These are phyloP conservation scores for Imbricaverruca yamaguchii DNA, from an alignment of 2,888 invertebrate genomes.

Conservation along the genomic window DNA sequence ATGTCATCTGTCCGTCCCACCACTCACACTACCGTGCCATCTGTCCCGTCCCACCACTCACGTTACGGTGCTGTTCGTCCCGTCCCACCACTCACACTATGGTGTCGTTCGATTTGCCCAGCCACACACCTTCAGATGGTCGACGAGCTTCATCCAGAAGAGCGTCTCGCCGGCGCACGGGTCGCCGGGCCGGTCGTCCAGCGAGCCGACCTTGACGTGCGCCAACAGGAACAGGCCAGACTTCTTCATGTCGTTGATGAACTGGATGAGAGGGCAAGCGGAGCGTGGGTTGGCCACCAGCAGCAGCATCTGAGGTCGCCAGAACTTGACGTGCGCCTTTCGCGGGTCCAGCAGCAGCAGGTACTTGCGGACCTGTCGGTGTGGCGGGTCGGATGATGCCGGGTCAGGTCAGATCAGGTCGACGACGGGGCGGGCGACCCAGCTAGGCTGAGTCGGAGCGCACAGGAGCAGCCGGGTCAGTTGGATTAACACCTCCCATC, in stretches of 20 bases:
- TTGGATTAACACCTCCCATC: too few relatives aligned
- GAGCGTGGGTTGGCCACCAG: conserved; percentile 86
- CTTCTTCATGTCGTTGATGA: conserved; percentile 96
- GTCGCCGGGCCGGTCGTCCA: conserved; percentile 16
- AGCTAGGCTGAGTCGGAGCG: too few relatives aligned
- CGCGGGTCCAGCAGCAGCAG: conserved; percentile 87
- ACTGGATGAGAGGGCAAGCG: conserved; percentile 84
- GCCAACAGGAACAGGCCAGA: conserved; percentile 81
- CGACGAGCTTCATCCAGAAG: conserved; percentile 88
- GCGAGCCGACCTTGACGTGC: conserved; percentile 62
- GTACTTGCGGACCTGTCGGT: conserved; percentile 76
- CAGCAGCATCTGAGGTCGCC: conserved; percentile 93
- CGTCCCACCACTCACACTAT: too few relatives aligned
- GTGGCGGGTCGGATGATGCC: neutral
- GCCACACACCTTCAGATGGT: conserved; percentile 70
- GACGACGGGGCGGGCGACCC: too few relatives aligned
- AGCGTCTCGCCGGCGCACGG: conserved; percentile 68
- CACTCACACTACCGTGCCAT: too few relatives aligned
- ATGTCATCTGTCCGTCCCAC: too few relatives aligned
- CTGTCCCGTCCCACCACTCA: too few relatives aligned
- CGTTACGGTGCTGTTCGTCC: too few relatives aligned
- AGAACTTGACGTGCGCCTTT: conserved; percentile 97
- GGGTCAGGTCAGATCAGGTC: neutral
- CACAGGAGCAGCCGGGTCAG: too few relatives aligned
- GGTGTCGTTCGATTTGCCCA: too few relatives aligned